Conservation (phyloP, 2,888 invertebrate genomes). For the Nysson spinosus region DNA sequence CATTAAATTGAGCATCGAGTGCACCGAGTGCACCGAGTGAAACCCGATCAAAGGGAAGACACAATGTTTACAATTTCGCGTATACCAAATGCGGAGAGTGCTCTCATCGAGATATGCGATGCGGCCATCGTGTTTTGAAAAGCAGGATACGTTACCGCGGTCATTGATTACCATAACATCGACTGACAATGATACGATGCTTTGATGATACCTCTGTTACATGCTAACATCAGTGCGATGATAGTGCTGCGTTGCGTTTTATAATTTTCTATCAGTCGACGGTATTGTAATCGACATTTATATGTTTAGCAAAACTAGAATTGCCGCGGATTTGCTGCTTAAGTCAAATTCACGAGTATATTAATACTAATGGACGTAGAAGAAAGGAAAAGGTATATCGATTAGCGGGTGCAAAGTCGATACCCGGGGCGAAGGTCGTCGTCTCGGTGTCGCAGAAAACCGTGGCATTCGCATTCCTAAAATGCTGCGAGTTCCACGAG, state of each 20-base stretch:
- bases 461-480: slow-evolving; percentile 67
- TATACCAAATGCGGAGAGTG: background rate
- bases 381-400: slow-evolving; percentile 16
- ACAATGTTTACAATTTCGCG: background rate
- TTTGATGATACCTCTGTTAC: background rate
- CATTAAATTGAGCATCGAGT: no score
- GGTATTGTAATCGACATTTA: no score
- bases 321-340: background rate
- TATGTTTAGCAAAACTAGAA: background rate
- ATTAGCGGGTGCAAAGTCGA: slow-evolving; percentile 29
- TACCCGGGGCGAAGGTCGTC: slow-evolving; percentile 44
- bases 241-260: no score
- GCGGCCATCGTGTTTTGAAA: slow-evolving; percentile 5
- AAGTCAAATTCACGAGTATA: background rate
- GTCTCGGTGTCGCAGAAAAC: slow-evolving; percentile 53
- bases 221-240: no score
- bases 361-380: background rate
- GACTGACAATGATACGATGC: background rate
- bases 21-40: no score
- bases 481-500: slow-evolving; percentile 67
- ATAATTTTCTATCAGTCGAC: no score
- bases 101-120: background rate
- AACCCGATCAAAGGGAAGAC: background rate
- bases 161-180: slow-evolving; percentile 13
- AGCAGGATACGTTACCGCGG: slow-evolving; percentile 2